A percentile compares a stretch with the other conserved stretches of the same genome.
phyloP scores from a whole-genome alignment of 2,797 vertebrate species.

The Lepidocolaptes lacrymiger region DNA sequence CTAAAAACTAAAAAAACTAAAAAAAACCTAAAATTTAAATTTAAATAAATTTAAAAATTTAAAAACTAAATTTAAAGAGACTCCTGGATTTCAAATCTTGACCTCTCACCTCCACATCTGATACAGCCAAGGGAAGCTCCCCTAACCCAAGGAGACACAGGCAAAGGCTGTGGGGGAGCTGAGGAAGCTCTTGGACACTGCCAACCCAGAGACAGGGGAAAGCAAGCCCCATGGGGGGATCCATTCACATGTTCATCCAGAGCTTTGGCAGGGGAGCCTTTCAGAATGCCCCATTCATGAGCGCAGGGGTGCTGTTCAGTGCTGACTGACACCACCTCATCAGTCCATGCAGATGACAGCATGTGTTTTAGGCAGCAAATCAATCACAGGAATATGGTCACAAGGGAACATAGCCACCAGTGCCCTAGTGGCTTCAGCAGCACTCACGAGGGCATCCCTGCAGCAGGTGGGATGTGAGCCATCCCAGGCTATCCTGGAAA shows the following conservation, averaged over 20 bases:
- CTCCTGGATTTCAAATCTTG: slow-evolving; percentile 5
- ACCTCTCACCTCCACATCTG: background rate
- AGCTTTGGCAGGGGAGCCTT: background rate
- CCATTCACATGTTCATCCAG: fast-evolving
- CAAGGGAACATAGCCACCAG: fast-evolving
- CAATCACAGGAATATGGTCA: fast-evolving
- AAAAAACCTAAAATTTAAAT: too few species aligned
- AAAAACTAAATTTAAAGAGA: slow-evolving; percentile 41
- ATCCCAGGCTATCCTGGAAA: background rate
- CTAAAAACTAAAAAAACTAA: too few species aligned
- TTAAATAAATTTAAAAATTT: too few species aligned
- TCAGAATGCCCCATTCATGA: fast-evolving
- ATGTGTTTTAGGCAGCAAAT: background rate
- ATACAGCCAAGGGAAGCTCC: background rate
- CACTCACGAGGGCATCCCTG: background rate
- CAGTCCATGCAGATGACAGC: fast-evolving
- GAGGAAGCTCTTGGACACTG: background rate
- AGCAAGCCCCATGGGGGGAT: background rate
- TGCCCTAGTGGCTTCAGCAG: background rate
- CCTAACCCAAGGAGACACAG: fast-evolving
- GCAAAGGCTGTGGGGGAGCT: background rate
- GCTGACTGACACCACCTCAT: background rate
- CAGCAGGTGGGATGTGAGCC: background rate
- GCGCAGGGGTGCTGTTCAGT: fast-evolving
- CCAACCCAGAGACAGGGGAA: background rate